phyloP scores from a whole-genome alignment of 2,113 vertebrate genomes.

The Turnix velox region DNA sequence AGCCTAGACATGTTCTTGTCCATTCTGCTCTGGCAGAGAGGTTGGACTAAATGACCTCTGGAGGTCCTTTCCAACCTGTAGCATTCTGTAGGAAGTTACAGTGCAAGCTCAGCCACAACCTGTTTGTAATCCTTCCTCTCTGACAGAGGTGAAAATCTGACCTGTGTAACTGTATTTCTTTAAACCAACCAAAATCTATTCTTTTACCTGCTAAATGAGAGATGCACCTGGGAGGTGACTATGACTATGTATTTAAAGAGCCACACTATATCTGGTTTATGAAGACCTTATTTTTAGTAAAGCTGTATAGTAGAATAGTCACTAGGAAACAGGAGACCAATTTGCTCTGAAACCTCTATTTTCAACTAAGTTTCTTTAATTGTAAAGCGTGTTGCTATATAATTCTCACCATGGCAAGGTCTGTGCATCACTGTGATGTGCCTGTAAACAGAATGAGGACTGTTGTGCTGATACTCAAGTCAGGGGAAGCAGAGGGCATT shows the following conservation, averaged over 20 bases:
- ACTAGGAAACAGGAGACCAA: background rate
- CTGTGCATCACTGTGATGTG: background rate
- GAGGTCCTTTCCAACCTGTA: background rate
- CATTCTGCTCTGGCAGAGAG: background rate
- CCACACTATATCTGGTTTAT: background rate
- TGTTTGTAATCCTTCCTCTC: background rate
- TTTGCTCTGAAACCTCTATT: background rate
- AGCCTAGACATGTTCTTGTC: background rate
- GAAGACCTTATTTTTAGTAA: background rate
- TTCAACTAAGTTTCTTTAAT: background rate
- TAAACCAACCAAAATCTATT: background rate
- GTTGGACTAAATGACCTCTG: background rate
- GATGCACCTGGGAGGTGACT: no score
- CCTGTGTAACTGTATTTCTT: background rate
- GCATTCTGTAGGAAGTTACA: background rate
- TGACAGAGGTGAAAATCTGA: background rate
- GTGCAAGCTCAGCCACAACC: background rate
- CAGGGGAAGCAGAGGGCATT: background rate
- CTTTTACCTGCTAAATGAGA: background rate
- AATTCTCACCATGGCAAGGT: conserved; percentile 5
- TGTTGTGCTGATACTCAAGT: background rate
- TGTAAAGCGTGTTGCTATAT: background rate
- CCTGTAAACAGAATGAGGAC: background rate
- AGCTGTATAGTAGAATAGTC: background rate
- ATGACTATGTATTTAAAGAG: background rate